phyloP scores from a whole-genome alignment of 1,140 invertebrate genomes.

The Eupeodes corollae region DNA sequence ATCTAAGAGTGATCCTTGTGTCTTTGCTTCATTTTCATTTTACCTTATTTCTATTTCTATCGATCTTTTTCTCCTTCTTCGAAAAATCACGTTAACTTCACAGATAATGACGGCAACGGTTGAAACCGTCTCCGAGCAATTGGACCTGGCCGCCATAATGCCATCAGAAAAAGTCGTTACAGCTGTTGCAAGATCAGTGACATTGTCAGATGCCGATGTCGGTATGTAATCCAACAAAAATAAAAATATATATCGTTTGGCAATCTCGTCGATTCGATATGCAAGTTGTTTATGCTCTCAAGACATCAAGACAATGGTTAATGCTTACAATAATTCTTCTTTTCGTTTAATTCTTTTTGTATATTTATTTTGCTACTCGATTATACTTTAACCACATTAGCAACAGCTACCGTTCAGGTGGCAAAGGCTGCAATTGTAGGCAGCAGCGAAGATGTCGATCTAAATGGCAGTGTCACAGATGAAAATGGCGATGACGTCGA shows the following conservation, averaged over 20 bases:
- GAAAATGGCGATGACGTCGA: conserved; percentile 52
- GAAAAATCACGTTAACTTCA: background rate
- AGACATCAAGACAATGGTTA: background rate
- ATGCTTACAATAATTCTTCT: background rate
- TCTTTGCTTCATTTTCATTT: too few species aligned
- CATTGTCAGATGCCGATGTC: conserved; percentile 78
- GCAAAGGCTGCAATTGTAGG: conserved; percentile 16
- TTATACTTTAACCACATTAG: background rate
- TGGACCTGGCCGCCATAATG: conserved; percentile 68
- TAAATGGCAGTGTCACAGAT: conserved; percentile 54
- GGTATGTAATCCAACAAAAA: conserved; percentile 40
- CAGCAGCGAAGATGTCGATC: conserved; percentile 14
- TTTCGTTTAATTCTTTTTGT: background rate
- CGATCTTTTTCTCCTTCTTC: too few species aligned
- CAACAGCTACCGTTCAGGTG: conserved; percentile 7
- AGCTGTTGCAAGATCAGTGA: conserved; percentile 73
- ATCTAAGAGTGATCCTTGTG: too few species aligned
- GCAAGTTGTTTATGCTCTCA: conserved; percentile 21
- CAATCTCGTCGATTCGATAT: background rate
- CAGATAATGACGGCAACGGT: conserved; percentile 89
- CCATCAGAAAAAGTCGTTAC: conserved; percentile 58
- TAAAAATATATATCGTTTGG: background rate
- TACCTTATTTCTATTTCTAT: too few species aligned
- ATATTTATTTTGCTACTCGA: background rate
- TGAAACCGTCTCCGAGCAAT: conserved; percentile 80